Evolutionary conservation across 1,140 invertebrate species (phyloP).

Genomic region (Eupristina koningsbergeri): DNA sequence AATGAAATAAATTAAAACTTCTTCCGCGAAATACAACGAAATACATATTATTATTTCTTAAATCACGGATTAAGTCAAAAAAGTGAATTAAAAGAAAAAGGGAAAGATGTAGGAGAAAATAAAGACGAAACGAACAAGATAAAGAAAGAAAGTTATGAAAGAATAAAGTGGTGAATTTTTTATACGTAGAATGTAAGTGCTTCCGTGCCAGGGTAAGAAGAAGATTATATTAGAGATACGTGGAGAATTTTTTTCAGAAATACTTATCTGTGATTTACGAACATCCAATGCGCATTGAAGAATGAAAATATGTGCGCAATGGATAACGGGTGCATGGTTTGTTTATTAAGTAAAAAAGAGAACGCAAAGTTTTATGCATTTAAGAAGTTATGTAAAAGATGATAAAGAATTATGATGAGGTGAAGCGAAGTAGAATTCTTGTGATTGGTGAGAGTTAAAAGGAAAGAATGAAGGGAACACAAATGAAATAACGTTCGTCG

Average conservation of each 20-base stretch:
- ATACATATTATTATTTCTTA: constrained; percentile 36
- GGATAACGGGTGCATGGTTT: constrained; percentile 34
- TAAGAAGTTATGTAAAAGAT: constrained; percentile 35
- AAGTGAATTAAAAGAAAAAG: constrained; percentile 1
- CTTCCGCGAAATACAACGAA: constrained; percentile 44
- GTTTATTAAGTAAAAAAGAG: constrained; percentile 31
- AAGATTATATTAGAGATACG: constrained; percentile 61
- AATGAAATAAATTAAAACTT: constrained; percentile 9
- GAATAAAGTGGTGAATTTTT: constrained; percentile 60
- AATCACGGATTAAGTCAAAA: constrained; percentile 7
- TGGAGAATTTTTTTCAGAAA: constrained; percentile 50
- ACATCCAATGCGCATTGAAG: constrained; percentile 33
- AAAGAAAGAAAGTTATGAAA: constrained; percentile 14
- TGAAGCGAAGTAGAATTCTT: constrained; percentile 44
- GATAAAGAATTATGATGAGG: constrained; percentile 11
- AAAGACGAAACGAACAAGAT: not conserved
- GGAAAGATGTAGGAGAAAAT: not conserved
- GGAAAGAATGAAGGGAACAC: not conserved
- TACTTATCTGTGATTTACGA: constrained; percentile 55
- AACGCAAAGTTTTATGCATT: constrained; percentile 51
- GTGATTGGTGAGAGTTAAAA: constrained; percentile 39
- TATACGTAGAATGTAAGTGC: constrained; percentile 69
- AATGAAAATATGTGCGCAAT: constrained; percentile 10
- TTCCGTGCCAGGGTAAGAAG: constrained; percentile 65
- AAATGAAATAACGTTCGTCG: constrained; percentile 21